These are phyloP conservation scores for Gracilinanus agilis DNA, from an alignment of 2,113 vertebrate species.

Conservation along the genomic window DNA sequence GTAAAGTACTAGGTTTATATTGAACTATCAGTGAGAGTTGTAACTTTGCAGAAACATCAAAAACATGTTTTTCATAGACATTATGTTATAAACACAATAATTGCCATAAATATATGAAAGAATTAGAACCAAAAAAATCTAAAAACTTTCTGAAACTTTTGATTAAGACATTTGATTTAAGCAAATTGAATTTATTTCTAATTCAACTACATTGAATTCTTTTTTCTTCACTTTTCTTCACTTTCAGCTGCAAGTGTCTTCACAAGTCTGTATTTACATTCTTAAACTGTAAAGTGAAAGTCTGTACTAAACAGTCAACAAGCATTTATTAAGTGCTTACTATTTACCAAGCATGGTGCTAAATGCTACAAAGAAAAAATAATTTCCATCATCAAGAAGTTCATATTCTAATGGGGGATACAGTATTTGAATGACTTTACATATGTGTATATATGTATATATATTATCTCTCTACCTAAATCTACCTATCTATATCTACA, in stretches of 20 bases:
- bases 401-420: no score
- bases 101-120: neutral
- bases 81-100: neutral
- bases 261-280: no score
- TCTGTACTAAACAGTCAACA: no score
- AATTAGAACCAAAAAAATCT: neutral
- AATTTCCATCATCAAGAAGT: no score
- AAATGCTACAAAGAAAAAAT: no score
- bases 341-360: no score
- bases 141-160: conserved; percentile 41
- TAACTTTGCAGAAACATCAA: neutral
- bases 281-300: no score
- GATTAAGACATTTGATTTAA: conserved; percentile 10
- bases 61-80: neutral
- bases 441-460: no score
- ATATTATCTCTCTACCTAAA: no score
- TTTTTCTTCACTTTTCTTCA: conserved; percentile 1
- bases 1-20: neutral
- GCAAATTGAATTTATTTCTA: neutral
- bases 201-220: neutral
- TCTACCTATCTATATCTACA: no score
- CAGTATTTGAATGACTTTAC: no score
- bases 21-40: conserved; percentile 20
- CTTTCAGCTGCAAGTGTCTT: neutral
- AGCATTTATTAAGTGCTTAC: no score